These are phyloP conservation scores for Parazoanthus atlanticus DNA, from an alignment of 92 coral and sea anemone species.

Conservation along the genomic window DNA sequence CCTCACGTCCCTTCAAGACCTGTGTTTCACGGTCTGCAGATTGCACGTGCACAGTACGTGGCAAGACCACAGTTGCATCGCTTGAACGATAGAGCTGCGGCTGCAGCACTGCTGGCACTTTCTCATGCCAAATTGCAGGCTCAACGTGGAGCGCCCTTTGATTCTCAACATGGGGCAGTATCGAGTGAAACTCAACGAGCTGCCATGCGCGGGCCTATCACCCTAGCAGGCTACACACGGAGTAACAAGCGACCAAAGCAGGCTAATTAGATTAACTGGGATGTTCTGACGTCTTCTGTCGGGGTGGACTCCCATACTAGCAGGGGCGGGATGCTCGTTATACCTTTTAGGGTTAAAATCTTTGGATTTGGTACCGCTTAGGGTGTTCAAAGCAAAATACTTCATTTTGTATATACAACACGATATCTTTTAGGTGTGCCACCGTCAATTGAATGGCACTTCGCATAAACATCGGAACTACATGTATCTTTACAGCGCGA, in stretches of 20 bases:
- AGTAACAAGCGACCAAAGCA: not conserved
- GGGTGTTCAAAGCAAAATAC: too few species aligned
- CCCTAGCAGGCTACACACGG: not conserved
- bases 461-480: too few species aligned
- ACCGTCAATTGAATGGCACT: too few species aligned
- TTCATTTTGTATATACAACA: too few species aligned
- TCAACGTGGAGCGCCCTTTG: not conserved
- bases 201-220: not conserved
- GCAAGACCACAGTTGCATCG: slow-evolving; percentile 1
- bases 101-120: slow-evolving; percentile 38
- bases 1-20: not conserved
- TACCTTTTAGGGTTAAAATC: too few species aligned
- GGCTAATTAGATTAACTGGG: not conserved
- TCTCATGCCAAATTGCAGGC: slow-evolving; percentile 39
- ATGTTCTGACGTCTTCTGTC: not conserved
- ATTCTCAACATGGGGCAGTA: not conserved
- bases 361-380: too few species aligned
- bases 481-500: too few species aligned
- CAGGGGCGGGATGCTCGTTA: too few species aligned
- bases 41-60: slow-evolving; percentile 4
- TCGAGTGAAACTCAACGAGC: not conserved
- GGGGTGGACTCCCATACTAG: too few species aligned
- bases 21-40: not conserved
- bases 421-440: too few species aligned
- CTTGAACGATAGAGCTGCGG: slow-evolving; percentile 31